Evolutionary conservation across 2,888 invertebrate species (phyloP).

Genomic region (Dicyrtomina minuta): DNA sequence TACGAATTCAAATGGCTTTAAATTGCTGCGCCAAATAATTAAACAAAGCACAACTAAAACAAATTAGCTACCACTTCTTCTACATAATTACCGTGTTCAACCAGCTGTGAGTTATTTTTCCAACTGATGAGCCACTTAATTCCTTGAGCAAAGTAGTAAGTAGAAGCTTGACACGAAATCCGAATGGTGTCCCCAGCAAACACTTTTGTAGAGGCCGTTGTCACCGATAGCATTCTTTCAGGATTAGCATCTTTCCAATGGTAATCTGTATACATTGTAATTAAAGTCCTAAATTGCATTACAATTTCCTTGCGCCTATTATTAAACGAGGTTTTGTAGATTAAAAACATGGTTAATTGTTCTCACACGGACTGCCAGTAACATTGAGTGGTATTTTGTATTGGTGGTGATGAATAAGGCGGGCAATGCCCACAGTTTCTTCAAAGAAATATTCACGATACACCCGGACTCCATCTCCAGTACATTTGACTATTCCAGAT

Average conservation of each 20-base stretch:
- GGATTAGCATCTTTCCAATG: constrained; percentile 10
- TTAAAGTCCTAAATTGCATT: no score
- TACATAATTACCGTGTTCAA: constrained; percentile 20
- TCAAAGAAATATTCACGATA: constrained; percentile 23
- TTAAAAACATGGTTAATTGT: no score
- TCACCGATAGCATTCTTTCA: neutral
- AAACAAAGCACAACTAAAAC: no score
- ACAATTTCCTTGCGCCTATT: no score
- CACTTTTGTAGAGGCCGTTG: neutral
- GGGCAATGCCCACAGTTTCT: neutral
- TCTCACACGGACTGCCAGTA: no score
- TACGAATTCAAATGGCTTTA: no score
- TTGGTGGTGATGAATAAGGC: no score
- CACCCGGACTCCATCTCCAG: constrained; percentile 10
- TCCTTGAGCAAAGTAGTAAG: constrained; percentile 21
- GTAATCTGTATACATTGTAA: constrained; percentile 5
- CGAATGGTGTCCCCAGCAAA: neutral
- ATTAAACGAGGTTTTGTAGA: no score
- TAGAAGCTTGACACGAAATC: neutral
- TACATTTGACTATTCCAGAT: constrained; percentile 20
- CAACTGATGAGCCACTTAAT: constrained; percentile 10
- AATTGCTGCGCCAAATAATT: no score
- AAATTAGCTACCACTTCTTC: neutral
- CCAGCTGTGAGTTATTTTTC: neutral
- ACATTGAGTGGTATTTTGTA: no score